Percentiles rank a stretch among this genome's conserved stretches.
phyloP scores from a whole-genome alignment of 2,113 vertebrate species.

The Pachypanchax playfairii region DNA sequence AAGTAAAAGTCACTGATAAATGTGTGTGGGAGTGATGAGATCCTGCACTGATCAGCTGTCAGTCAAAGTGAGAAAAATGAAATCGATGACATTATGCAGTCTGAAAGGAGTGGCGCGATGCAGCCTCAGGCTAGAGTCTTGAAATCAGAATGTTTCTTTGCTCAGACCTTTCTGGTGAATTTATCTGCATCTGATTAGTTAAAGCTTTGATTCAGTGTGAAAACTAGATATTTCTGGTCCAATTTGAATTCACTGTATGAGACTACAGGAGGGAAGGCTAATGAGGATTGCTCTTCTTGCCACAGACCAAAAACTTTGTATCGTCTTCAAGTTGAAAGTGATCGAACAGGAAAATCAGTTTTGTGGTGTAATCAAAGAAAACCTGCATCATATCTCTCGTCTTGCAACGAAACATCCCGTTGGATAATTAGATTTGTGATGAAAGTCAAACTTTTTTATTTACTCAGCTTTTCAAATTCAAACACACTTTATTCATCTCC shows the following conservation, averaged over 20 bases:
- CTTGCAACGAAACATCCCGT: no score
- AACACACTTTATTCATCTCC: no score
- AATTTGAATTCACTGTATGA: constrained; percentile 35
- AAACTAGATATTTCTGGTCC: constrained; percentile 25
- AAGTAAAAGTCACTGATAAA: constrained; percentile 42
- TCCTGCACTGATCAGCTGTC: constrained; percentile 52
- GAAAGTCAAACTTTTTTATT: no score
- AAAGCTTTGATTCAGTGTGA: constrained; percentile 21
- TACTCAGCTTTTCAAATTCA: no score
- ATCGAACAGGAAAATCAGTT: no score
- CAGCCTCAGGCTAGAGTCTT: constrained; percentile 40
- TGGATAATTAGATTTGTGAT: no score
- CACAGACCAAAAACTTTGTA: no score
- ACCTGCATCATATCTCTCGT: no score
- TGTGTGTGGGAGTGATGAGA: constrained; percentile 34
- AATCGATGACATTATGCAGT: constrained; percentile 55
- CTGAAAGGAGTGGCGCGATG: not conserved
- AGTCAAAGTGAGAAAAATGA: constrained; percentile 52
- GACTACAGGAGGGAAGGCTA: constrained; percentile 19
- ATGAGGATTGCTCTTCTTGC: no score
- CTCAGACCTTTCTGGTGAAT: constrained; percentile 33
- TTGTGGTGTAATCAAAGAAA: no score
- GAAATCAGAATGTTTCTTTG: constrained; percentile 34
- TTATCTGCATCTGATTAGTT: constrained; percentile 39
- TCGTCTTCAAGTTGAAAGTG: no score